These are phyloP conservation scores for Falco peregrinus DNA, from an alignment of 2,797 vertebrate species.

Conservation along the genomic window DNA sequence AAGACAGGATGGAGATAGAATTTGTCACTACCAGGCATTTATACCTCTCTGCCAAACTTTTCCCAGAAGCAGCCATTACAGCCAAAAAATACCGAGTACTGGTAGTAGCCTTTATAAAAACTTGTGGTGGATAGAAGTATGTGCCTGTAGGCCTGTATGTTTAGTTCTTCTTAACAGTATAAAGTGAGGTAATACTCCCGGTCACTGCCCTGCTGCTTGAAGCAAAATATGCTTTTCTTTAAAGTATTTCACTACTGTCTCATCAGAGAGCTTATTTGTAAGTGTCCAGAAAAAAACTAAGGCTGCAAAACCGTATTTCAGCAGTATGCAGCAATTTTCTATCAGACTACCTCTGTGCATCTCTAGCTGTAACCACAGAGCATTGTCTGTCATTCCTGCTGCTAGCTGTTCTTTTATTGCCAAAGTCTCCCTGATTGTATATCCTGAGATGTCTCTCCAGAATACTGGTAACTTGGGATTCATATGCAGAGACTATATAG, in stretches of 20 bases:
- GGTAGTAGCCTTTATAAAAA: not conserved
- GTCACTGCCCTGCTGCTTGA: not conserved
- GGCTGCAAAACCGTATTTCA: not conserved
- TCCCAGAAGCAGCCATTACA: not conserved
- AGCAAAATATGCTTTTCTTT: not conserved
- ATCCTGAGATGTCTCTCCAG: not conserved
- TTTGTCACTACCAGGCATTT: not conserved
- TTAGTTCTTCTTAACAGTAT: not conserved
- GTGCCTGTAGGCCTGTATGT: not conserved
- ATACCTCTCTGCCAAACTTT: not conserved
- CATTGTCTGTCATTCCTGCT: not conserved
- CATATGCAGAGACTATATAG: not conserved
- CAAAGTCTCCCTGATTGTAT: not conserved
- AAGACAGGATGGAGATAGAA: not conserved
- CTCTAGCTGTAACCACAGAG: not conserved
- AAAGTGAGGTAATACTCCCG: not conserved
- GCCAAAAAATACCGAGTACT: not conserved
- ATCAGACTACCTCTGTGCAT: not conserved
- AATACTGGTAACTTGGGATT: not conserved
- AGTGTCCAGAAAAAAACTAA: not conserved
- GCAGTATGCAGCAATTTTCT: not conserved
- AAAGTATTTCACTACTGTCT: not conserved
- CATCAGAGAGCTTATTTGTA: not conserved
- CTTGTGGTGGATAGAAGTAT: not conserved
- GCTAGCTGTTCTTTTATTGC: slow-evolving; percentile 9